Conservation (phyloP, 2,113 vertebrate genomes). For the Chionomys nivalis region DNA sequence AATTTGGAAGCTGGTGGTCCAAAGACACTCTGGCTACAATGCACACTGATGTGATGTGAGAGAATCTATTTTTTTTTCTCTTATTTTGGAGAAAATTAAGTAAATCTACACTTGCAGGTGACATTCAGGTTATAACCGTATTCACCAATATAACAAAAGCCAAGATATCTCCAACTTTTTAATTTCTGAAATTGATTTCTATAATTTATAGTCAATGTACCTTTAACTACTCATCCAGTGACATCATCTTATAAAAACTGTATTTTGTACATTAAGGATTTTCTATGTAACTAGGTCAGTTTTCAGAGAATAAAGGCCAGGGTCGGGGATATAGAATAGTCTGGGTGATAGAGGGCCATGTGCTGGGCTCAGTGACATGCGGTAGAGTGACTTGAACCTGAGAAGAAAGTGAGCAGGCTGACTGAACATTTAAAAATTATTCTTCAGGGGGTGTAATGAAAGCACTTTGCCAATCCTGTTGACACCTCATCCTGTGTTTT, state of each 20-base stretch:
- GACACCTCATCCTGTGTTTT: background rate
- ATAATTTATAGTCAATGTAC: slow-evolving; percentile 7
- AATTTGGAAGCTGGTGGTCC: background rate
- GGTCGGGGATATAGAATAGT: background rate
- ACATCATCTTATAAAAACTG: background rate
- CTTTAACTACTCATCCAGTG: background rate
- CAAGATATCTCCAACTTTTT: slow-evolving; percentile 35
- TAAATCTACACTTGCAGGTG: slow-evolving; percentile 55
- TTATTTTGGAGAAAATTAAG: slow-evolving; percentile 50
- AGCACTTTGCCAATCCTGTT: too few relatives aligned
- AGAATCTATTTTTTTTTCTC: background rate
- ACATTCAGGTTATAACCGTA: slow-evolving; percentile 34
- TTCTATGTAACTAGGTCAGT: background rate
- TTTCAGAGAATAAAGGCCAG: background rate
- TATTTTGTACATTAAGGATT: background rate
- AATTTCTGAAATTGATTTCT: slow-evolving; percentile 65
- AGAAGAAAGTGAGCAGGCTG: background rate
- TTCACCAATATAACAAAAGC: background rate
- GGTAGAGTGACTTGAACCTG: background rate
- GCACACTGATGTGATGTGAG: too few relatives aligned
- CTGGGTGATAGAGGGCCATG: background rate
- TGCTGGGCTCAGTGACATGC: background rate
- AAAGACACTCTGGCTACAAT: background rate
- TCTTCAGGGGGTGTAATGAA: background rate
- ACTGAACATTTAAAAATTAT: background rate